Conservation (phyloP, 2,797 vertebrate genomes). For the Mergus octosetaceus region DNA sequence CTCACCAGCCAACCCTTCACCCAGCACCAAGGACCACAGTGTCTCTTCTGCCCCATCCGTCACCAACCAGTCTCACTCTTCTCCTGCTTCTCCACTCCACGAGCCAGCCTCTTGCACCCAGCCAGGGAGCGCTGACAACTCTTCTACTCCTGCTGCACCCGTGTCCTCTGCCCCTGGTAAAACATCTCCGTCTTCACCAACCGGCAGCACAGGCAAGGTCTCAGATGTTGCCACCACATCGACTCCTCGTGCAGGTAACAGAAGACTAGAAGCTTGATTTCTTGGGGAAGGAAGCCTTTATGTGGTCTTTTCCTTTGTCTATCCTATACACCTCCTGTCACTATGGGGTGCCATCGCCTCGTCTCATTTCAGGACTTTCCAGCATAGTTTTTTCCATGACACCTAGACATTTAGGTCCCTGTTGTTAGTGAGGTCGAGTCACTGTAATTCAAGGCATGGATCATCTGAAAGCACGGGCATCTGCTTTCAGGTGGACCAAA, state of each 20-base stretch:
- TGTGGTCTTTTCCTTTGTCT: neutral
- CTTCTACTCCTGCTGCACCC: fast-evolving
- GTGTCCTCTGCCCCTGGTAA: neutral
- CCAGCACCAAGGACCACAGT: fast-evolving
- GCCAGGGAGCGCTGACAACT: neutral
- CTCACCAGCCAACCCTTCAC: neutral
- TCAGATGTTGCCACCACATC: fast-evolving
- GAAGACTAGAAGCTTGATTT: neutral
- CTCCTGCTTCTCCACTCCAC: neutral
- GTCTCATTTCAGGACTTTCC: neutral
- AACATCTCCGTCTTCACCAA: fast-evolving
- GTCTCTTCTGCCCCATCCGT: fast-evolving
- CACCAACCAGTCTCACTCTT: neutral
- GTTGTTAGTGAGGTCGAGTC: neutral
- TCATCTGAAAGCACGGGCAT: fast-evolving
- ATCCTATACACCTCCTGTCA: neutral
- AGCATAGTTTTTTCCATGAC: fast-evolving
- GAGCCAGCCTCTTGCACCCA: neutral
- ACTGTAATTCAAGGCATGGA: neutral
- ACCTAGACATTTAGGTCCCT: neutral
- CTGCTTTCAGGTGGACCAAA: neutral
- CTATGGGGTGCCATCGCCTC: neutral
- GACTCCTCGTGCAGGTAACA: slow-evolving; percentile 12
- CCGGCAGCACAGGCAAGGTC: neutral
- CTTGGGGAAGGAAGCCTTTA: neutral